Percentiles rank a stretch among this genome's conserved stretches.
Conservation (phyloP, 2,888 invertebrate genomes). For the Escarpia spicata region DNA sequence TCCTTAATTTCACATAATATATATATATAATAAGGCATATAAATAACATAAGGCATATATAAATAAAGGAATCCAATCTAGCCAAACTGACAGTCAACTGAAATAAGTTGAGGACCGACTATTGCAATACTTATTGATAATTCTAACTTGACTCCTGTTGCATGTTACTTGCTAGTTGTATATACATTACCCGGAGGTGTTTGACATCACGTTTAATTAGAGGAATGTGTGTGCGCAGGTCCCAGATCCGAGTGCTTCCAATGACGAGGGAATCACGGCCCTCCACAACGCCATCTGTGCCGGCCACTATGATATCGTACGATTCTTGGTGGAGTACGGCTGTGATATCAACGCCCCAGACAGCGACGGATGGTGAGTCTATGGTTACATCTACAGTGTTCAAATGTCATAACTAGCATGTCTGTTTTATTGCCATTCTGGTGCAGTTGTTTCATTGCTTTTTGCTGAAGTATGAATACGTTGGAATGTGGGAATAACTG, state of each 20-base stretch:
- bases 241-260: constrained; percentile 94
- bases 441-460: not conserved
- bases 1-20: no score
- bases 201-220: not conserved
- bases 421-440: not conserved
- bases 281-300: constrained; percentile 99
- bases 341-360: constrained; percentile 99
- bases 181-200: not conserved
- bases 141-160: not conserved
- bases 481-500: not conserved
- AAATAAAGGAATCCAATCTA: not conserved
- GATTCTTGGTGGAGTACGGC: constrained; percentile 95
- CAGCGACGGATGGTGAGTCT: constrained; percentile 89
- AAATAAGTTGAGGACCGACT: not conserved
- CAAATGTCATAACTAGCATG: not conserved
- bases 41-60: not conserved
- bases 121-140: constrained; percentile 14
- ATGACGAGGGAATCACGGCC: constrained; percentile 99
- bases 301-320: constrained; percentile 97
- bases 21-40: no score
- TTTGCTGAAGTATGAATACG: not conserved
- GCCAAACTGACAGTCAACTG: not conserved
- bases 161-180: not conserved
- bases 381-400: not conserved
- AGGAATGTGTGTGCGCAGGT: constrained; percentile 70